Base-by-base conservation (phyloP, 2,113 vertebrate species). In the Elaphurus davidianus region DNA sequence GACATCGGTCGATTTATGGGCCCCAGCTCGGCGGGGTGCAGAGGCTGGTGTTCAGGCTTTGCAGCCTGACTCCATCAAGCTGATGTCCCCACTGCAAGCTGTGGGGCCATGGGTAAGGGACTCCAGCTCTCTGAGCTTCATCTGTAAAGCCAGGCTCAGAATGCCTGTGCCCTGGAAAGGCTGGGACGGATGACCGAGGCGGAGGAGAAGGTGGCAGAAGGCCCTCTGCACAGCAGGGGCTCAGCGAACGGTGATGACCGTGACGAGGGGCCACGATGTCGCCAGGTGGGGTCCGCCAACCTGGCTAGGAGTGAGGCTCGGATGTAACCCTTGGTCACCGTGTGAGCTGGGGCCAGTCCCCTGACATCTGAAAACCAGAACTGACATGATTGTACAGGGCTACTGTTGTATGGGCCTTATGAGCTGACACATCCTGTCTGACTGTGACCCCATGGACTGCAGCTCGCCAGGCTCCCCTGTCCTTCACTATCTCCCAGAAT, bases 371-470 rank as follows among this genome's bases (percentile, higher is more conserved):
- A n/a, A 50, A 47, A 62, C 4, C 16, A 16, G 67, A 82, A n/a
- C 13, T 17, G 11, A 23, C 4, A 1, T 1, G 14, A 21, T 19
- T 11, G 12, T 0, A 1, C 30, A 1, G 27, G 64, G n/a, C 54
- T 13, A 6, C 0, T 4, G 3, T 0, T 6, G 15, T 1, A 0
- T 0, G 7, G 60, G 43, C n/a, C 82, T 36, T 11, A 5, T 5
- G 14, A 0, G 14, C 14, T 2, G 13, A 40, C 1, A 27, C 0
- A 4, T 6, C 23, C 23, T 43, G 23, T 43, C 40, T 13, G 13
- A 2, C 71, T 43, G 40, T 7, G 71, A 43, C 71, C 12, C 3
- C 71, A 27, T 2, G 71, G 71, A 43, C 40, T 25, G 23, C 40
- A 76, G 23, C 23, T 27, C 3, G 7, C 40, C 40, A 43, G 23